A percentile compares a stretch with the other conserved stretches of the same genome.
Conservation (phyloP, 2,888 invertebrate genomes). For the Timandra comae region DNA sequence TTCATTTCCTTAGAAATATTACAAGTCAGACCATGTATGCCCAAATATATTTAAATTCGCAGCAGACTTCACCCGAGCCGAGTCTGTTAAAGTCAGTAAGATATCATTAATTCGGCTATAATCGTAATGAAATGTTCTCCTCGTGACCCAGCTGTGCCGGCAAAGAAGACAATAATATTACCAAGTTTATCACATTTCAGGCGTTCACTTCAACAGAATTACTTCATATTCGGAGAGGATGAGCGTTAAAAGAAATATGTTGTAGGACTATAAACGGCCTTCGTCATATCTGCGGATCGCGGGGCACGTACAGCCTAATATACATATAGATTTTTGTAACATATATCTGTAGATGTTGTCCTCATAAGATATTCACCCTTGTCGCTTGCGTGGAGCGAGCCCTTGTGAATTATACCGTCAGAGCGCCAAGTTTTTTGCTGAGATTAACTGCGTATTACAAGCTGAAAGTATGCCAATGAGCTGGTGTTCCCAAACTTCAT, state of each 20-base stretch:
- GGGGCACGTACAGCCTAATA: slow-evolving; percentile 29
- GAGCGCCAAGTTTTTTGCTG: slow-evolving; percentile 58
- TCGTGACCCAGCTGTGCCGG: slow-evolving; percentile 43
- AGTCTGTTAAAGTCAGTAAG: slow-evolving; percentile 47
- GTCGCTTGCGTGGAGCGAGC: slow-evolving; percentile 48
- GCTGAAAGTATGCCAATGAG: slow-evolving; percentile 66
- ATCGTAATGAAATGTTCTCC: slow-evolving; percentile 58
- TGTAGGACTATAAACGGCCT: slow-evolving; percentile 26
- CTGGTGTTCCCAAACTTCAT: slow-evolving; percentile 60
- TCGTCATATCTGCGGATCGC: slow-evolving; percentile 27
- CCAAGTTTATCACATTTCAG: slow-evolving; percentile 48
- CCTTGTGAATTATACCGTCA: slow-evolving; percentile 62
- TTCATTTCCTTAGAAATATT: no score
- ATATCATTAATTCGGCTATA: slow-evolving; percentile 59
- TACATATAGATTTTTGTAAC: slow-evolving; percentile 56
- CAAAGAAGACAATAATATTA: slow-evolving; percentile 43
- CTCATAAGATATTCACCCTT: slow-evolving; percentile 66
- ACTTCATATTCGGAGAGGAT: slow-evolving; percentile 33
- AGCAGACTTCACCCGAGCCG: slow-evolving; percentile 38
- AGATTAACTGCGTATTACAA: slow-evolving; percentile 69
- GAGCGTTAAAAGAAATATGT: slow-evolving; percentile 32
- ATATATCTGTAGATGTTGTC: slow-evolving; percentile 48
- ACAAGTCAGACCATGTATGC: slow-evolving; percentile 40
- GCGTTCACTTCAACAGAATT: slow-evolving; percentile 33
- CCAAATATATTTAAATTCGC: slow-evolving; percentile 56